Conservation (phyloP, 2,113 vertebrate genomes). For the Ameiurus melas region DNA sequence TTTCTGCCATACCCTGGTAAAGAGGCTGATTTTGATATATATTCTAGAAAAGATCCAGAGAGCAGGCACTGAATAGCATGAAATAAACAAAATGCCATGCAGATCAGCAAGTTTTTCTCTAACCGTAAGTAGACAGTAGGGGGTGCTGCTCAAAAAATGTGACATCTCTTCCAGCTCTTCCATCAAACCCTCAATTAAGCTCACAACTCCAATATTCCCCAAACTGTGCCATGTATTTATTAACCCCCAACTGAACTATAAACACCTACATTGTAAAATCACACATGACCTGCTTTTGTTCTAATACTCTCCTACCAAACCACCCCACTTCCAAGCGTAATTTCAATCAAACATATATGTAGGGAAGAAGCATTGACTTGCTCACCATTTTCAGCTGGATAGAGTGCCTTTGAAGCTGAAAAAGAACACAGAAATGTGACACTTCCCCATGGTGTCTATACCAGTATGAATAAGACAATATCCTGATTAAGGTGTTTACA, state of each 20-base stretch:
- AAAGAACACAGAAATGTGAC: slow-evolving; percentile 55
- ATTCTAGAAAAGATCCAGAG: slow-evolving; percentile 75
- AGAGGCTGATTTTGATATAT: slow-evolving; percentile 91
- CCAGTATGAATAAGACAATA: not conserved
- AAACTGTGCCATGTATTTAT: not conserved
- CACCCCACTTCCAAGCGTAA: not conserved
- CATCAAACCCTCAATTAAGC: not conserved
- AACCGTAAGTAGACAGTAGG: slow-evolving; percentile 58
- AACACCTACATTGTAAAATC: not conserved
- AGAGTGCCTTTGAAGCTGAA: slow-evolving; percentile 86
- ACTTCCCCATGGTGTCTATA: not conserved
- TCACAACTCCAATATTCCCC: not conserved
- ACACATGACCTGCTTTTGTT: slow-evolving; percentile 35
- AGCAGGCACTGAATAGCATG: not conserved
- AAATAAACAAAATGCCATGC: not conserved
- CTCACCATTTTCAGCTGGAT: slow-evolving; percentile 88
- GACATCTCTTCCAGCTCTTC: not conserved
- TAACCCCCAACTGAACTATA: not conserved
- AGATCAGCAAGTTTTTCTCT: not conserved
- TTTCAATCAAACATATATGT: not conserved
- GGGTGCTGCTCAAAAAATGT: slow-evolving; percentile 55
- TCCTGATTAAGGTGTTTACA: too few species aligned
- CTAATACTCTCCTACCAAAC: not conserved
- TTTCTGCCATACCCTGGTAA: slow-evolving; percentile 94
- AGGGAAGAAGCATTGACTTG: slow-evolving; percentile 26